Evolutionary conservation across 2,888 invertebrate species (phyloP), one percentile per base, ranked within the genome.

Genomic region (Lasioglossum zephyrum): DNA sequence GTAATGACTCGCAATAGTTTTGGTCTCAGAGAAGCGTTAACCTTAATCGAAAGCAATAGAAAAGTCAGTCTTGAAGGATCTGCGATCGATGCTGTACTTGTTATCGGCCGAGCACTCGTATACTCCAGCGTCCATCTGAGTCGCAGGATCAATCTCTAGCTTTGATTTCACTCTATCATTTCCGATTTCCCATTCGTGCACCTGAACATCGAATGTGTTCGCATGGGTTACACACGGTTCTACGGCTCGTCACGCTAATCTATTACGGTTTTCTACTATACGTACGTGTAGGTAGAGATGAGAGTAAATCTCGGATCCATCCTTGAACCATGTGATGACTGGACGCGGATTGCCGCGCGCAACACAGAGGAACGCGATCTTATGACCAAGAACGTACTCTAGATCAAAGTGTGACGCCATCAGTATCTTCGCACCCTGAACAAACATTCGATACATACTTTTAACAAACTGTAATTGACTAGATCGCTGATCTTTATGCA

Each of bases 251-350:
- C 6, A 31, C 70, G 36, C 9, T 39, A 41, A 26, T n/a, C n/a
- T 26, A 57, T 57, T n/a, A n/a, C 57, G 57, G 57, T 57, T n/a
- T 57, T 0, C 16, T 41, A 81, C 74, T 80, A 79, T 90, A 96
- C 97, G 96, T 95, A 98, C 98, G 94, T 98, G 98, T 93, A 98
- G 96, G 95, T 98, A 98, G 81, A 97, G 96, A 96, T 98, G 98
- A 47, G 98, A 97, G 93, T 98, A 98, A 93, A 99, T 97, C 95
- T 99, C 99, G 26, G 98, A 97, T 49, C 98, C 99, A 94, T 99
- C 99, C 95, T 99, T 99, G 95, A 98, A 98, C 99, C 99, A 99
- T 36, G 98, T 99, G 88, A 99, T 98, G 90, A 98, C 98, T 0
- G 99, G 99, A 72, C 98, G 96, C 0, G 99, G 99, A 88, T 97